Evolutionary conservation across 1,140 invertebrate species (phyloP), one percentile per base, ranked within the genome.

Genomic region (Cydia fagiglandana): DNA sequence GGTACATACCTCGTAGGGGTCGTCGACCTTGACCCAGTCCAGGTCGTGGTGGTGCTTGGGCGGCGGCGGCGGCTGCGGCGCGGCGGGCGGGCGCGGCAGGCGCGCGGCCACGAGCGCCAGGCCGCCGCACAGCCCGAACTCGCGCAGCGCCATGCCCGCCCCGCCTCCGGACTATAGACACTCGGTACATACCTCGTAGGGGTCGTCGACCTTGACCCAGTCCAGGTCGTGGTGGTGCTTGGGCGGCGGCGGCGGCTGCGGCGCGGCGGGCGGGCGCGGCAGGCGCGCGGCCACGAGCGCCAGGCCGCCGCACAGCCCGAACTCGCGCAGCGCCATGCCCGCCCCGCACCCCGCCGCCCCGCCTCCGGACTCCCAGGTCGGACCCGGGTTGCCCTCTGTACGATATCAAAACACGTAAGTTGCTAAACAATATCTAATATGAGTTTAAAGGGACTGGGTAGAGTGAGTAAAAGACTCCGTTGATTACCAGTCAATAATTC

Each of bases 81-180:
- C 97, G 96, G 93, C 97, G 97, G 13, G 98, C 94, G 88, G 87
- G 0, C 97, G 94, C 0, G 97, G 97, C 81, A 98, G 93, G 84
- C 98, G 96, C 80, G 97, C 96, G 0, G 98, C 97, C 17, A 98
- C 91, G 28, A 98, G 93, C 5, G 97, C 97, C 64, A 98, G 93
- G n/a, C 98, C 97, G 38, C 97, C 97, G 66, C 96, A 95, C 64
- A 95, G 95, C 53, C 97, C 97, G 88, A 98, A 98, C 47, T 97
- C 96, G 80, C 97, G 96, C 77, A 98, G 93, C 5, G 97, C 77
- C 73, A 75, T 41, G 73, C 73, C 73, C 17, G 64, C n/a, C n/a
- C n/a, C n/a, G n/a, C n/a, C n/a, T 24, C 24, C 0, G 24, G 24
- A 0, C 24, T 24, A 24, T 24, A 24, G 24, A 24, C 24, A 30